Evolutionary conservation across 2,888 invertebrate species (phyloP), one percentile per base, ranked within the genome.

Genomic region (Drosophila nigritarsus): DNA sequence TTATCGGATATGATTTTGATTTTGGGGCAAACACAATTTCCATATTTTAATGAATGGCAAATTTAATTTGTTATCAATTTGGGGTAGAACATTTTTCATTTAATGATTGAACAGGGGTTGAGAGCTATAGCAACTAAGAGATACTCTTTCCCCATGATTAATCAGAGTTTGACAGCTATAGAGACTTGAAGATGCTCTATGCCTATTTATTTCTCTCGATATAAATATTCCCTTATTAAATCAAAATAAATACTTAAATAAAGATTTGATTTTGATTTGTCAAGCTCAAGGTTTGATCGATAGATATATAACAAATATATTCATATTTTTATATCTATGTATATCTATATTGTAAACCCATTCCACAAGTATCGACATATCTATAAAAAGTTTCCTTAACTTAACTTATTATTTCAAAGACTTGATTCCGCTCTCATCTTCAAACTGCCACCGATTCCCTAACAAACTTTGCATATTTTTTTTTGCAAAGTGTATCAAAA

Each of bases 401-500:
- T 32, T 32, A 32, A 9, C 32, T 30, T 30, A 9, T 30, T 30
- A 9, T 30, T 32, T 32, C 0, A 9, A 32, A 32, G 32, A 32
- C 32, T 32, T 32, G 9, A 9, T 32, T 9, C 32, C 32, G 9
- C 15, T 11, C 36, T 3, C 24, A 53, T 24, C 5, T 6, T 11
- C 24, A 36, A 11, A 36, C 24, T 27, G 18, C 27, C 0, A 27
- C 15, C 45, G 24, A 24, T 8, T 15, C 24, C 13, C 4, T 2
- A 4, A 4, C 8, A 45, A 45, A 45, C 7, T 24, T 45, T 1
- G 18, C 15, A 34, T 34, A 18, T n/a, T 34, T 50, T 34, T 50
- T n/a, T 36, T 11, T 6, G 20, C n/a, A 24, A 18, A 67, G 67
- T 34, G 65, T 56, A 67, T 50, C n/a, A 7, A 82, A 80, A 67